Percentiles rank a stretch among this genome's conserved stretches.
These are phyloP conservation scores for Sebastolobus alascanus DNA, from an alignment of 2,797 vertebrate species.

Conservation along the genomic window DNA sequence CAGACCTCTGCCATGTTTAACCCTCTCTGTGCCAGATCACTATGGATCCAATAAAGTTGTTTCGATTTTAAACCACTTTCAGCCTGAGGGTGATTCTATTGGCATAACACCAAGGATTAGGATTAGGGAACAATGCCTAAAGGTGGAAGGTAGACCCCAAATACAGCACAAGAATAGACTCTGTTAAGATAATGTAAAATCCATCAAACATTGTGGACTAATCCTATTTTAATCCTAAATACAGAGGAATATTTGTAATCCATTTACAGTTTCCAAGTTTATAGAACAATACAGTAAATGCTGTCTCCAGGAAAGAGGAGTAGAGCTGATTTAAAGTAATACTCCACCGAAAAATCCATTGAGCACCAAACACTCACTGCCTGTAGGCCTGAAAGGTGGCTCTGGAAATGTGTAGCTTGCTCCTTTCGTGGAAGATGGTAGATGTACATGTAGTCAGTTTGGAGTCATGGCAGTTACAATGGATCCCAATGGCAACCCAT, in stretches of 20 bases:
- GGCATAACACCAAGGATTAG: slow-evolving; percentile 31
- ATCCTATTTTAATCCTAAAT: slow-evolving; percentile 19
- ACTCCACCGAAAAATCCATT: background rate
- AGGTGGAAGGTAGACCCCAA: slow-evolving; percentile 8
- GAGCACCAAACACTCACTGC: background rate
- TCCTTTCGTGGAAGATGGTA: slow-evolving; percentile 18
- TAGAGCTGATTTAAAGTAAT: slow-evolving; percentile 29
- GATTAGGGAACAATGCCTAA: slow-evolving; percentile 16
- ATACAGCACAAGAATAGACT: slow-evolving; percentile 5
- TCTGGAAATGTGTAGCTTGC: background rate
- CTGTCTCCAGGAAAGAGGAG: slow-evolving; percentile 26
- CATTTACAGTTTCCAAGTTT: slow-evolving; percentile 11
- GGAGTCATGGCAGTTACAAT: slow-evolving; percentile 34
- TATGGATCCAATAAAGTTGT: slow-evolving; percentile 83
- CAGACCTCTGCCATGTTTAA: slow-evolving; percentile 76
- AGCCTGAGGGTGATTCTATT: slow-evolving; percentile 79
- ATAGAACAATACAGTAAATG: slow-evolving; percentile 4
- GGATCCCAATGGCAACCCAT: background rate
- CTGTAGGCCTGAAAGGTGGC: slow-evolving; percentile 6
- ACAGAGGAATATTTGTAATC: slow-evolving; percentile 25
- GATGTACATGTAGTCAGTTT: slow-evolving; percentile 23
- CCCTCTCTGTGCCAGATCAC: slow-evolving; percentile 72
- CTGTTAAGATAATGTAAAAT: slow-evolving; percentile 1
- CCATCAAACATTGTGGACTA: slow-evolving; percentile 10
- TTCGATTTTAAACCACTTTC: slow-evolving; percentile 70